Evolutionary conservation across 2,113 vertebrate genomes (phyloP), one percentile per base, ranked within the genome.

Genomic region (Poeciliopsis prolifica): DNA sequence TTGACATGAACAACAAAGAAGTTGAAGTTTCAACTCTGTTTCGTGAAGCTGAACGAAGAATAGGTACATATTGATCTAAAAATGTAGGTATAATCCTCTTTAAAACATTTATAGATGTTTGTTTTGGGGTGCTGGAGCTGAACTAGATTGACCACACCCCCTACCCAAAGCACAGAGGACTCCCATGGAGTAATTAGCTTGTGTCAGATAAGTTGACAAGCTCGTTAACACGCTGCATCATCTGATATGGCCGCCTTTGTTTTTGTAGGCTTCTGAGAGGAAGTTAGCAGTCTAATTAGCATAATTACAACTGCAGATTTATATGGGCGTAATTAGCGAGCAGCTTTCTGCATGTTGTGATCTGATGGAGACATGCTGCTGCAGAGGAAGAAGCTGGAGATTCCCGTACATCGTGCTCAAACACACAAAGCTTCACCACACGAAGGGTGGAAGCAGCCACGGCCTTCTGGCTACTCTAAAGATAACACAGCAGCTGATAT

Each of bases 281-380:
- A 94, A 93, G 93, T 93, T 86, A 86, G 87, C 86, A 40, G 72
- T 70, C 88, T 93, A 86, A 94, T 95, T 92, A 93, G 89, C 91
- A 91, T 94, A 94, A 94, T 93, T 92, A 92, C 85, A 65, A 88
- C 81, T 83, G 89, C 86, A 89, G 91, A 93, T 94, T 93, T 92
- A 89, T 91, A 94, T 88, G 91, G 88, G 82, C 86, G 88, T 92
- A 92, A 92, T 94, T 92, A 94, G 86, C 77, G 13, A 88, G 76
- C 84, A 84, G 87, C 87, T 91, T 86, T 91, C 71, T 60, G 77
- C 86, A 78, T 62, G 83, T 70, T 79, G 82, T 69, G 79, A 72
- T 82, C 77, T 80, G 85, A 81, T 75, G 84, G 81, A 86, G 83
- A 87, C 67, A 61, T 1, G 63, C 72, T 42, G 71, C 78, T 35